Evolutionary conservation across 2,888 invertebrate species (phyloP), one percentile per base, ranked within the genome.

Genomic region (Nomada fabriciana): DNA sequence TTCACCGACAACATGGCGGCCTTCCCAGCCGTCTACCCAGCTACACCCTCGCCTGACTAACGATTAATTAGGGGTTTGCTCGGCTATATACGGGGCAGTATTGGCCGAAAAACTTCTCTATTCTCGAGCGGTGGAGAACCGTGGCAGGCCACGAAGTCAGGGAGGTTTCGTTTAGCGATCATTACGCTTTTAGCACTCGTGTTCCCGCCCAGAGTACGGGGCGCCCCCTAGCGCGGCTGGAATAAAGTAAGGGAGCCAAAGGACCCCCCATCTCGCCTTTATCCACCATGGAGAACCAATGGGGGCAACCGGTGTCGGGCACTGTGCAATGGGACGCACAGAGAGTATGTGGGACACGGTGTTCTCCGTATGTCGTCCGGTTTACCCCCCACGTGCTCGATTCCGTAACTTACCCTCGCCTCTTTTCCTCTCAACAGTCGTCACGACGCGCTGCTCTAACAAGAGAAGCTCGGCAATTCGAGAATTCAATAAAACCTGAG

Each of bases 231-330:
- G 89, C 86, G 89, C 84, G 89, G 87, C 71, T 74, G 83, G 88
- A 86, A 88, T 86, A 85, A 89, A 89, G 90, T 87, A 89, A 89
- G 86, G 89, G 89, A 80, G 78, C 80, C 59, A 67, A 68, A 69
- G 86, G 93, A 93, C 93, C 93, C 93, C 93, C 93, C 93, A 93
- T 91, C 91, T 91, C 77, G 93, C 90, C 88, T 93, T 93, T 93
- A 93, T 93, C 86, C 91, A 85, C 76, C 67, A 65, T 61, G 86
- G 76, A 78, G 89, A 87, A 86, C 90, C 91, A 90, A 93, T 90
- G 91, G 90, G 86, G 88, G 89, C 89, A 89, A 86, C 82, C 89
- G 84, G 82, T 83, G 80, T 87, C 83, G 78, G 81, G 86, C 84
- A 84, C 81, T 72, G 90, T 77, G 87, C 86, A 83, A 83, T 76